Evolutionary conservation across 2,113 vertebrate genomes (phyloP).

Genomic region (Vombatus ursinus): DNA sequence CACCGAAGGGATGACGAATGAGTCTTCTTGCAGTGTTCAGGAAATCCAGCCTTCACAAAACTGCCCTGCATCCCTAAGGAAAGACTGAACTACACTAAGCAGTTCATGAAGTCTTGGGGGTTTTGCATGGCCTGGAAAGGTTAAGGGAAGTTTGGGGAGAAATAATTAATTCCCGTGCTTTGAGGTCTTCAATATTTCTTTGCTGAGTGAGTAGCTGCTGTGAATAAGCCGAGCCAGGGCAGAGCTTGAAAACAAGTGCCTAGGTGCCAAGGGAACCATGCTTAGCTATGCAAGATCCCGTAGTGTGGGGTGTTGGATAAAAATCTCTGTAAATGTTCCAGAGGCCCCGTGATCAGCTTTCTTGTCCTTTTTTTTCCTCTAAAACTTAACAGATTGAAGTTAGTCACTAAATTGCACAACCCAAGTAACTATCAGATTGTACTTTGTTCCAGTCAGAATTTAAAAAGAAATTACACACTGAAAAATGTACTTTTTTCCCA

Average conservation of each 20-base stretch:
- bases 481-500: background rate
- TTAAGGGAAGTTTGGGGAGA: constrained; percentile 20
- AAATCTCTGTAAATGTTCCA: background rate
- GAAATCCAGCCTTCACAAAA: constrained; percentile 42
- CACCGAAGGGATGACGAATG: constrained; percentile 40
- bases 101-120: background rate
- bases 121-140: background rate
- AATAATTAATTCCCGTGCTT: background rate
- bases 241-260: background rate
- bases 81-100: background rate
- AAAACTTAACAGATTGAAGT: constrained; percentile 29
- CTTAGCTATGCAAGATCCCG: background rate
- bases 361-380: background rate
- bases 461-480: background rate
- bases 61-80: background rate
- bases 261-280: background rate
- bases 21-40: constrained; percentile 43
- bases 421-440: constrained; percentile 2
- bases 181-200: background rate
- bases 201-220: background rate
- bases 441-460: constrained; percentile 8
- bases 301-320: background rate
- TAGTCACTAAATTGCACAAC: background rate
- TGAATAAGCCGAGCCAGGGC: background rate
- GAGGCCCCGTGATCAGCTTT: background rate